Percentiles rank a stretch among this genome's conserved stretches.
phyloP scores from a whole-genome alignment of 1,140 invertebrate genomes.

The Procambarus clarkii region DNA sequence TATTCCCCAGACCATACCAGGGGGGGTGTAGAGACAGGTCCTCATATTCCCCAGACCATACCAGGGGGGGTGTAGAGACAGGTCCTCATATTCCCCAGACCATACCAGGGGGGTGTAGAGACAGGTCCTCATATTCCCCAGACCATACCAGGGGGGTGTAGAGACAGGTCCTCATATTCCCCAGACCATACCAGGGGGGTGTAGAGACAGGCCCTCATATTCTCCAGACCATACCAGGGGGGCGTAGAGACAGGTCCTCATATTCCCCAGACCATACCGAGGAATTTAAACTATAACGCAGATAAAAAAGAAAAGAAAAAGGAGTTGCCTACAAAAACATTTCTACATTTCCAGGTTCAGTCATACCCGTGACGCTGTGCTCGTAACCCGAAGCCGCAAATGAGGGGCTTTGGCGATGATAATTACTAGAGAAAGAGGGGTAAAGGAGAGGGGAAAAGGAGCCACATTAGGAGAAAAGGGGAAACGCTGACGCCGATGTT shows the following conservation, averaged over 20 bases:
- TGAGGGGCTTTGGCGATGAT: slow-evolving; percentile 59
- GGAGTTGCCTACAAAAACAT: slow-evolving; percentile 14
- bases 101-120: neutral
- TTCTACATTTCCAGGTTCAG: slow-evolving; percentile 59
- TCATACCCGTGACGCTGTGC: slow-evolving; percentile 39
- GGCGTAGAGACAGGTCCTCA: neutral
- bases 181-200: neutral
- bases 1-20: neutral
- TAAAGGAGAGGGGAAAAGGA: slow-evolving; percentile 41
- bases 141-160: neutral
- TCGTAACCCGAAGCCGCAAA: slow-evolving; percentile 54
- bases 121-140: neutral
- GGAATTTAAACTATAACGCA: neutral
- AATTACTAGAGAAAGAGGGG: slow-evolving; percentile 63
- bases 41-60: neutral
- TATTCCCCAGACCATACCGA: neutral
- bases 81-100: neutral
- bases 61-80: neutral
- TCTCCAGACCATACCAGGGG: neutral
- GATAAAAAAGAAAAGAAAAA: neutral
- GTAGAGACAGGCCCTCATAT: neutral
- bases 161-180: neutral
- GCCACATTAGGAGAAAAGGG: slow-evolving; percentile 45
- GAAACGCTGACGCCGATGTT: slow-evolving; percentile 39
- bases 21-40: neutral